These are phyloP conservation scores for Epizoanthus stellaris DNA, from an alignment of 92 coral and sea anemone genomes.

Conservation along the genomic window DNA sequence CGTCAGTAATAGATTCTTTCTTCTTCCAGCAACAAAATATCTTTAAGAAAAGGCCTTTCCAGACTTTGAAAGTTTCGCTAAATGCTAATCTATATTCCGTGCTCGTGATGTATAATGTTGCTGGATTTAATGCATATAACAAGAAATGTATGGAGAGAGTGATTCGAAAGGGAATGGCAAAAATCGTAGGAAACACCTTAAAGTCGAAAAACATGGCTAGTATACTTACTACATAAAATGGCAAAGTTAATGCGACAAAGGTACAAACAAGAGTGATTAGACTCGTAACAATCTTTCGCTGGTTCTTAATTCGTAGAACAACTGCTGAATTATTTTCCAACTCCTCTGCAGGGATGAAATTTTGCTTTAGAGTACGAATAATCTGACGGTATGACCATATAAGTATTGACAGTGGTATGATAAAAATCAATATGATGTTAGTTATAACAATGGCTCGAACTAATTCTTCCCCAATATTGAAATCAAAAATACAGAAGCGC, in stretches of 20 bases:
- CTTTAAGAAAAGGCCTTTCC: not conserved
- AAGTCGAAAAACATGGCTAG: not conserved
- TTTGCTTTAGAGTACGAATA: not conserved
- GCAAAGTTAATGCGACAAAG: not conserved
- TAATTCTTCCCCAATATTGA: not conserved
- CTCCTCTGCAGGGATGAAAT: not conserved
- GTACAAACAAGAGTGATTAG: not conserved
- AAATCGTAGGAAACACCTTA: not conserved
- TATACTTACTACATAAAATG: not conserved
- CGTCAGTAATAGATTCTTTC: not conserved
- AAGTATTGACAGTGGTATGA: constrained; percentile 1
- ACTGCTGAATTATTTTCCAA: not conserved
- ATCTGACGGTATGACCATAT: constrained; percentile 3
- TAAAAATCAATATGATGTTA: not conserved
- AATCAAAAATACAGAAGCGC: too few species aligned
- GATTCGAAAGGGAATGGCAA: not conserved
- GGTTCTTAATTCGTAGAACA: constrained; percentile 4
- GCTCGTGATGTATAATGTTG: not conserved
- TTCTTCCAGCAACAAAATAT: not conserved
- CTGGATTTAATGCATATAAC: not conserved
- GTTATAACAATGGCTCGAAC: not conserved
- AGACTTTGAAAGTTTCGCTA: not conserved
- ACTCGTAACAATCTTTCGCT: not conserved
- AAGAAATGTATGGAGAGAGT: not conserved
- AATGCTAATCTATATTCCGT: constrained; percentile 1